These are phyloP conservation scores for Podarcis siculus DNA, from an alignment of 2,797 vertebrate species.

Conservation along the genomic window DNA sequence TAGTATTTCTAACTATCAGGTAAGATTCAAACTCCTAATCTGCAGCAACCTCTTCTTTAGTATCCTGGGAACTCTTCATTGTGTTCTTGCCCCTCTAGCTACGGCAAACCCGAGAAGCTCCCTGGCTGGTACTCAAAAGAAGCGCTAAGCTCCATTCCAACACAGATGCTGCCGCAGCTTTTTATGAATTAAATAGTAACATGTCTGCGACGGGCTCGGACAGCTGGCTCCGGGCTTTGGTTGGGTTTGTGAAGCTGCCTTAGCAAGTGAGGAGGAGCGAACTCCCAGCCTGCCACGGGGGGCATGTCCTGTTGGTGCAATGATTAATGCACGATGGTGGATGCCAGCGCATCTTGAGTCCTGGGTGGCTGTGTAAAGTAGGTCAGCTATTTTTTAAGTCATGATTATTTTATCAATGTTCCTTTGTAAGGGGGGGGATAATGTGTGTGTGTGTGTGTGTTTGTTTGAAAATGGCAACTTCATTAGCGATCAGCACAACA, in stretches of 20 bases:
- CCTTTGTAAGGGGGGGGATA: not conserved
- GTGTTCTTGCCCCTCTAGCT: not conserved
- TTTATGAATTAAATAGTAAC: not conserved
- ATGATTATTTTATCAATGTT: constrained; percentile 58
- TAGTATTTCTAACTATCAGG: too few relatives aligned
- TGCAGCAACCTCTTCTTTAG: not conserved
- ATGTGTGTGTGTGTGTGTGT: not conserved
- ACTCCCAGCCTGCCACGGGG: fast-evolving
- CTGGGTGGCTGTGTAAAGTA: constrained; percentile 32
- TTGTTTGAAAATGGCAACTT: not conserved
- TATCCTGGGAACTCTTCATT: not conserved
- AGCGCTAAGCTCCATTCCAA: not conserved
- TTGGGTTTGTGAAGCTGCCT: not conserved
- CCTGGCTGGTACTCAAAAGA: not conserved
- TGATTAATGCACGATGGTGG: not conserved
- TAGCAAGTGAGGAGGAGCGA: fast-evolving
- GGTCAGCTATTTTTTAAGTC: constrained; percentile 51
- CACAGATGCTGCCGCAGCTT: fast-evolving
- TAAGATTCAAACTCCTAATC: not conserved
- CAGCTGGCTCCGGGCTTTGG: not conserved
- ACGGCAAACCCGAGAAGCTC: not conserved
- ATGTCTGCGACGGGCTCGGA: fast-evolving
- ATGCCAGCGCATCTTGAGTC: fast-evolving
- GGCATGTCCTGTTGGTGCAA: not conserved
- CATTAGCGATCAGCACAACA: fast-evolving